phyloP scores from a whole-genome alignment of 2,888 invertebrate genomes.

The Athalia rosae region DNA sequence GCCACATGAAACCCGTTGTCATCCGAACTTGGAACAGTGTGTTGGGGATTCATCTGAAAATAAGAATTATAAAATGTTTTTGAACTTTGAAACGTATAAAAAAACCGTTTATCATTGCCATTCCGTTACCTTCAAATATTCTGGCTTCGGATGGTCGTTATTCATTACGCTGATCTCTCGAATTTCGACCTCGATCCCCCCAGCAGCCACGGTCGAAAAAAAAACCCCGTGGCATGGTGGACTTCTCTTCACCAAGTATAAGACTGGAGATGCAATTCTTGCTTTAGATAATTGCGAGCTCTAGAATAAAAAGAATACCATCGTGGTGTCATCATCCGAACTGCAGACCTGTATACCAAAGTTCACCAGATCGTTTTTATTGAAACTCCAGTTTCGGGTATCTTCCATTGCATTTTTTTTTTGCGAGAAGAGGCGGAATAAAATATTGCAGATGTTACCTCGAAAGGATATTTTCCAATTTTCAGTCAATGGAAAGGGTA shows the following conservation, averaged over 20 bases:
- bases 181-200: conserved; percentile 71
- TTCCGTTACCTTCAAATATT: conserved; percentile 74
- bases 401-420: no score
- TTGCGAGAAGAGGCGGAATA: no score
- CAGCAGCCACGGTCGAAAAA: conserved; percentile 71
- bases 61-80: conserved; percentile 2
- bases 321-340: neutral
- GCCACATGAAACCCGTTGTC: conserved; percentile 75
- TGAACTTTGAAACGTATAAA: neutral
- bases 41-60: conserved; percentile 77
- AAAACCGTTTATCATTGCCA: neutral
- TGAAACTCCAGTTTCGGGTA: no score
- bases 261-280: conserved; percentile 51
- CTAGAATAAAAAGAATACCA: neutral
- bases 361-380: no score
- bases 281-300: neutral
- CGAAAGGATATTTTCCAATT: no score
- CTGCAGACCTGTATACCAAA: no score
- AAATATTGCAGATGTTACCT: no score
- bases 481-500: no score
- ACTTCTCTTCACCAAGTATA: conserved; percentile 59
- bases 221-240: conserved; percentile 73
- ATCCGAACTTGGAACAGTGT: conserved; percentile 77
- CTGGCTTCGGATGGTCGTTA: conserved; percentile 70
- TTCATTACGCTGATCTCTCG: conserved; percentile 71